Evolutionary conservation across 2,888 invertebrate genomes (phyloP).

Genomic region (Penaeus monodon): DNA sequence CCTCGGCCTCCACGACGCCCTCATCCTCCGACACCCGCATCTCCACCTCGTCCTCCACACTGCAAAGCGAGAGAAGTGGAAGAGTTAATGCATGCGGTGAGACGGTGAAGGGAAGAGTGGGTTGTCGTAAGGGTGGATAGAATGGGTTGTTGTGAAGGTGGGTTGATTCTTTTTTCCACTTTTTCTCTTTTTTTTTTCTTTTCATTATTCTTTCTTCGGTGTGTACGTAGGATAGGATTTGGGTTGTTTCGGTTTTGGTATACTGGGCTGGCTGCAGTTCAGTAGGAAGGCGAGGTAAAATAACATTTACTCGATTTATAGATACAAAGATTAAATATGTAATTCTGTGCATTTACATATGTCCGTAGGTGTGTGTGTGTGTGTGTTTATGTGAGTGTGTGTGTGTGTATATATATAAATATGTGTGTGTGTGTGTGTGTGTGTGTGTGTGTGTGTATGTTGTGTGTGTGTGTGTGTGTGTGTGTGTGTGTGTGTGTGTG

Average conservation of each 20-base stretch:
- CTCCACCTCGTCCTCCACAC: conserved; percentile 63
- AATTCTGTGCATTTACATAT: too few relatives aligned
- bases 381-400: too few relatives aligned
- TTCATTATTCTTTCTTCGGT: neutral
- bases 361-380: too few relatives aligned
- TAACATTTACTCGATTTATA: too few relatives aligned
- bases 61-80: conserved; percentile 28
- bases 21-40: conserved; percentile 64
- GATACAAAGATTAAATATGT: too few relatives aligned
- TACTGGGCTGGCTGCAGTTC: too few relatives aligned
- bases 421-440: neutral
- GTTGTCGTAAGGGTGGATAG: neutral
- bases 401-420: too few relatives aligned
- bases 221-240: too few relatives aligned
- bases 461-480: too few relatives aligned
- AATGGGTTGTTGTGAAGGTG: neutral
- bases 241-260: too few relatives aligned
- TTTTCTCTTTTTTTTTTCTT: neutral
- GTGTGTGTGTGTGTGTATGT: neutral
- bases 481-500: too few relatives aligned
- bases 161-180: neutral
- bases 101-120: neutral
- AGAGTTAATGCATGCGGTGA: neutral
- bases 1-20: conserved; percentile 57
- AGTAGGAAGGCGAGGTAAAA: too few relatives aligned